Evolutionary conservation across 2,113 vertebrate species (phyloP), one percentile per base, ranked within the genome.

Genomic region (Colius striatus): DNA sequence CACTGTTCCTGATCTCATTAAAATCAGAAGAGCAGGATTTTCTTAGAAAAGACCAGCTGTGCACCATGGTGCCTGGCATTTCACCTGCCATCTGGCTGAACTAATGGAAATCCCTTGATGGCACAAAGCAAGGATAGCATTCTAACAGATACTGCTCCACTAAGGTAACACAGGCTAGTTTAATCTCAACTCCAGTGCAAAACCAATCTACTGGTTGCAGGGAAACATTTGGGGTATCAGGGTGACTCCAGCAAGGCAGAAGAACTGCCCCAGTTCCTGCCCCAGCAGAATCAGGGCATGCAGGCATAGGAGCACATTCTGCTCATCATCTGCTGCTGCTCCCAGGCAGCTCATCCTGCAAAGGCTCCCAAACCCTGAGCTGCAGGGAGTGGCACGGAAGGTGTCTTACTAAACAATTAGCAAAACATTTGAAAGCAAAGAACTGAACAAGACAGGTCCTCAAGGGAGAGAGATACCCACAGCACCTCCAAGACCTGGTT

Each of bases 211-310:
- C 48, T 47, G 41, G 19, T 26, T 27, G 6, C 27, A 47, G 53
- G 22, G 15, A 51, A 88, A 41, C 13, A 30, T 1, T 23, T 3
- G 53, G 43, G 82, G 60, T 18, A 43, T 2, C 23, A 27, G 7
- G 10, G 55, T 80, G 71, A 54, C 30, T 41, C 36, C 86, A 76
- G 34, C n/a, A 63, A 67, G 48, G 45, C 58, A 86, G 75, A 17
- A 54, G 13, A 83, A 51, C 21, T 5, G 16, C 29, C 19, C 60
- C 34, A 55, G 43, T 16, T 38, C 41, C 43, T 32, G 70, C 8
- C 5, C 2, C n/a, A 65, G 34, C 23, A 26, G 22, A 34, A 16
- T 7, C 15, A 2, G 21, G 58, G 50, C 36, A 9, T 2, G 0
- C 4, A 16, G 23, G 26, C 13, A 45, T 58, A 21, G 27, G 16